Evolutionary conservation across 2,113 vertebrate genomes (phyloP).

Genomic region (Macrotis lagotis): DNA sequence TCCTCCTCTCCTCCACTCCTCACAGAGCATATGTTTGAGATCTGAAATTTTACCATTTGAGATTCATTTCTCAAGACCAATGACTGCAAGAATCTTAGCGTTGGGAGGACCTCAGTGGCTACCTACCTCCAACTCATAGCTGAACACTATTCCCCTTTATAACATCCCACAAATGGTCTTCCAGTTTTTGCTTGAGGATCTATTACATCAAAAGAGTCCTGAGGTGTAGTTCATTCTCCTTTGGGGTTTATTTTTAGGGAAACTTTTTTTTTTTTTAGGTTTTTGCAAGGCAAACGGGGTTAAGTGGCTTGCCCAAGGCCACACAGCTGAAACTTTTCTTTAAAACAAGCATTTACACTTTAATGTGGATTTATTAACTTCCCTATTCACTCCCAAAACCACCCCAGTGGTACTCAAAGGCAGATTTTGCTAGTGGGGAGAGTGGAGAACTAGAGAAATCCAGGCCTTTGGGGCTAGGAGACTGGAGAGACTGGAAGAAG

Average conservation of each 20-base stretch:
- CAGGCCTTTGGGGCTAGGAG: background rate
- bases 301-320: too few species aligned
- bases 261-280: background rate
- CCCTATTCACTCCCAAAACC: background rate
- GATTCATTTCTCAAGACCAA: background rate
- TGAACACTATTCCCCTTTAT: background rate
- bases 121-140: background rate
- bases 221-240: background rate
- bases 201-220: background rate
- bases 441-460: background rate
- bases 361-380: background rate
- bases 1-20: background rate
- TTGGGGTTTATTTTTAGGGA: background rate
- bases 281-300: too few species aligned
- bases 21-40: background rate
- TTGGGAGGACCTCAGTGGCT: background rate
- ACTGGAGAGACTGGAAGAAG: background rate
- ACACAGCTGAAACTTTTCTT: background rate
- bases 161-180: background rate
- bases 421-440: background rate
- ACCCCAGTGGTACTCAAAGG: background rate
- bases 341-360: background rate
- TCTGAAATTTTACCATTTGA: background rate
- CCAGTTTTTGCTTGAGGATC: background rate
- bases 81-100: background rate